phyloP scores from a whole-genome alignment of 2,797 vertebrate species.

The Thripadectes ignobilis region DNA sequence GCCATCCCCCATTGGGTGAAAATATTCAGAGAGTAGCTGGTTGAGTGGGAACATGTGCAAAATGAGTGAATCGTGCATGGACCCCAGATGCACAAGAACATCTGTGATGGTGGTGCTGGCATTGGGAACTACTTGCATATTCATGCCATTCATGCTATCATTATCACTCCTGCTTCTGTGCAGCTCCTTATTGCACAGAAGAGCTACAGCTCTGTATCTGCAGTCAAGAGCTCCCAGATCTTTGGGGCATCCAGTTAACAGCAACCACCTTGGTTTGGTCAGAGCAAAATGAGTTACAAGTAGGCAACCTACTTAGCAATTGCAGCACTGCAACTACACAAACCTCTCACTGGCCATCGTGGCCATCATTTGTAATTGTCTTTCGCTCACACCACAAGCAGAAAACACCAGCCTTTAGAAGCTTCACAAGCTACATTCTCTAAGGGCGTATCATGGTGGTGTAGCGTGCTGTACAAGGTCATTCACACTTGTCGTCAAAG shows the following conservation, averaged over 20 bases:
- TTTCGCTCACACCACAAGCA: neutral
- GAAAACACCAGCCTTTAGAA: neutral
- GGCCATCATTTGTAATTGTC: neutral
- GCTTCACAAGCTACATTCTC: neutral
- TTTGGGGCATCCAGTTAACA: neutral
- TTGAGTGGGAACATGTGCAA: slow-evolving; percentile 56
- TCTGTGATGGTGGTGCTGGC: slow-evolving; percentile 48
- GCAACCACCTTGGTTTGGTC: neutral
- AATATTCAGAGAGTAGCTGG: slow-evolving; percentile 23
- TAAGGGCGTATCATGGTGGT: too few relatives aligned
- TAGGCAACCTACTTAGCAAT: neutral
- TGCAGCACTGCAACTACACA: neutral
- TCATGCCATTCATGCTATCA: slow-evolving; percentile 46
- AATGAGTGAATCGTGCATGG: neutral
- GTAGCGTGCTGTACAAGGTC: accelerated
- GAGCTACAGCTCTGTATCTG: neutral
- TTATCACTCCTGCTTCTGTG: neutral
- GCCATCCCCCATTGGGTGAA: slow-evolving; percentile 14
- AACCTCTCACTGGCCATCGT: neutral
- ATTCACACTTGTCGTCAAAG: neutral
- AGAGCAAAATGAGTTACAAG: neutral
- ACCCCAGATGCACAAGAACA: slow-evolving; percentile 60
- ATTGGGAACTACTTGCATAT: slow-evolving; percentile 46
- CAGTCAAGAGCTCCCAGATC: neutral
- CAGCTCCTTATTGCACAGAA: neutral